Conservation (phyloP, 2,797 vertebrate genomes). For the Acipenser ruthenus region DNA sequence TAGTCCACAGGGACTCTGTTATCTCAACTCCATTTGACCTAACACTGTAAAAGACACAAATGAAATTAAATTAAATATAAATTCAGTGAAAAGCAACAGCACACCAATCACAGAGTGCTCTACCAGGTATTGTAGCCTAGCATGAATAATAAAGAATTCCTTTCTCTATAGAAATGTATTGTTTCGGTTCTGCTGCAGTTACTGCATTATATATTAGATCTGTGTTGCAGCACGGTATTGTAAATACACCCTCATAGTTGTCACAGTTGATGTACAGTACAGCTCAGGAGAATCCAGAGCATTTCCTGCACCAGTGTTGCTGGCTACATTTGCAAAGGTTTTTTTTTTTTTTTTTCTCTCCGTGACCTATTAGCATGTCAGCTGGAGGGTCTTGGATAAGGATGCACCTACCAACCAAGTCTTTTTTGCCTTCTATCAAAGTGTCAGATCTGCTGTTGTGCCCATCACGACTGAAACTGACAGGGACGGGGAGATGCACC, state of each 20-base stretch:
- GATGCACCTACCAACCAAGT: no score
- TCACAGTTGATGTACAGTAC: no score
- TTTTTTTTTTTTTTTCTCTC: neutral
- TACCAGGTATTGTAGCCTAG: conserved; percentile 20
- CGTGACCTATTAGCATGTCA: no score
- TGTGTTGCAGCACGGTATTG: neutral
- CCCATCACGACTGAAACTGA: neutral
- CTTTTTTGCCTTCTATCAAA: no score
- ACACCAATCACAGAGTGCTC: conserved; percentile 37
- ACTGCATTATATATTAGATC: conserved; percentile 12
- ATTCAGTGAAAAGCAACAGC: conserved; percentile 17
- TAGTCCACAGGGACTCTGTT: no score
- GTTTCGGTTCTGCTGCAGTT: conserved; percentile 36
- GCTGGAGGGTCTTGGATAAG: no score
- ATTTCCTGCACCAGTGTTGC: neutral
- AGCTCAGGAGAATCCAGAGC: neutral
- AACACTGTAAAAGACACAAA: no score
- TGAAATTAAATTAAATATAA: conserved; percentile 8
- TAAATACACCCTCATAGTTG: neutral
- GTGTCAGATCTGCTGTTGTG: no score
- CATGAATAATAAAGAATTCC: conserved; percentile 27
- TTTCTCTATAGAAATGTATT: conserved; percentile 28
- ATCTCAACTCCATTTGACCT: no score
- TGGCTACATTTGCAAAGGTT: neutral
- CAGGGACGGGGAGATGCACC: neutral